phyloP scores from a whole-genome alignment of 2,888 invertebrate species.

The Amiota minor region DNA sequence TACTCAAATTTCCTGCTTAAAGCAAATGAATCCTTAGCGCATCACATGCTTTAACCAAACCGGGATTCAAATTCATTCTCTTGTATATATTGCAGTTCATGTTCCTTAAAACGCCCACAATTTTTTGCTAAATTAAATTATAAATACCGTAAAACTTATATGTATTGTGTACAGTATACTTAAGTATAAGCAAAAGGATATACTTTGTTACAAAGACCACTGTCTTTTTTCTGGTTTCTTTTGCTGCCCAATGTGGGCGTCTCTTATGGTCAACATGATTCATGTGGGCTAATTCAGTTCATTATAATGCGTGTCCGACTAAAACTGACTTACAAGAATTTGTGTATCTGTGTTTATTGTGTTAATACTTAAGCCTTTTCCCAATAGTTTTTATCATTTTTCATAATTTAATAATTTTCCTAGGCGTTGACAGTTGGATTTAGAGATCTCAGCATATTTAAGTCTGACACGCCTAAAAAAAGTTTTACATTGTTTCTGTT shows the following conservation, averaged over 20 bases:
- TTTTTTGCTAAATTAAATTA: slow-evolving; percentile 66
- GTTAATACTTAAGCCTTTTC: background rate
- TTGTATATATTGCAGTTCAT: slow-evolving; percentile 34
- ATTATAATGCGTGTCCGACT: slow-evolving; percentile 61
- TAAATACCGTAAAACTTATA: slow-evolving; percentile 61
- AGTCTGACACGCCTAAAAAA: slow-evolving; percentile 3
- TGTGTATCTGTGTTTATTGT: slow-evolving; percentile 31
- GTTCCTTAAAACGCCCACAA: slow-evolving; percentile 55
- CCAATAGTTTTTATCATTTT: slow-evolving; percentile 31
- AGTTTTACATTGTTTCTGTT: too few relatives aligned
- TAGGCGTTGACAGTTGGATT: slow-evolving; percentile 30
- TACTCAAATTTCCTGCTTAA: slow-evolving; percentile 60
- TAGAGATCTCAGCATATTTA: slow-evolving; percentile 17
- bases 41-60: background rate
- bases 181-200: slow-evolving; percentile 36
- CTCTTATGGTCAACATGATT: slow-evolving; percentile 53
- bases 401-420: background rate
- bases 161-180: too few relatives aligned
- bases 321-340: slow-evolving; percentile 43
- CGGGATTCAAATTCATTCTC: slow-evolving; percentile 34
- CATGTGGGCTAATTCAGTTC: slow-evolving; percentile 49
- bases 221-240: background rate
- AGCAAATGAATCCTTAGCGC: slow-evolving; percentile 61
- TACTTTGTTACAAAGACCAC: slow-evolving; percentile 13
- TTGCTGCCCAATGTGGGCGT: background rate